Percentiles rank a stretch among this genome's conserved stretches.
These are phyloP conservation scores for Platysteira castanea DNA, from an alignment of 2,113 vertebrate species.

Conservation along the genomic window DNA sequence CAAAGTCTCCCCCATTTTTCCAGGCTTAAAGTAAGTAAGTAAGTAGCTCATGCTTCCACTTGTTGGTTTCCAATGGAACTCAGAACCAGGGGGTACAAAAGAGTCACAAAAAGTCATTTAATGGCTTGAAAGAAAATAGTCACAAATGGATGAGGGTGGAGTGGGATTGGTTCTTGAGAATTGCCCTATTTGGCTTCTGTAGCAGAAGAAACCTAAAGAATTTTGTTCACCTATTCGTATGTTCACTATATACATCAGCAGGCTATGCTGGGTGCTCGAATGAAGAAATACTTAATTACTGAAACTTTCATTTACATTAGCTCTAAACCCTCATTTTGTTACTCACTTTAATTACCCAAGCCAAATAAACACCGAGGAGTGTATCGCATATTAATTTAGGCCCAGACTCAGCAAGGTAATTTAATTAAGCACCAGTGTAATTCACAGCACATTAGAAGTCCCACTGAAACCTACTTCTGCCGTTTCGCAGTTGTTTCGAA, in stretches of 20 bases:
- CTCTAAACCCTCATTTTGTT: not conserved
- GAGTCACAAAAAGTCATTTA: not conserved
- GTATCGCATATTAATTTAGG: not conserved
- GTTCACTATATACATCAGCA: not conserved
- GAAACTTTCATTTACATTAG: not conserved
- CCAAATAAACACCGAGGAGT: not conserved
- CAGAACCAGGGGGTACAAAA: not conserved
- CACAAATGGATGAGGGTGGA: not conserved
- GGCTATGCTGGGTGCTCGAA: not conserved
- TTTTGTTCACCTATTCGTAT: not conserved
- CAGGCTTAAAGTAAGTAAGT: not conserved
- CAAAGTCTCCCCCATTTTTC: not conserved
- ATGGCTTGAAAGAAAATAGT: not conserved
- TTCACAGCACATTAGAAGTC: constrained; percentile 19
- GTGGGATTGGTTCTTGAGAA: not conserved
- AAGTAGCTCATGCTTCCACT: not conserved
- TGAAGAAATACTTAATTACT: not conserved
- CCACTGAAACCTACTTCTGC: not conserved
- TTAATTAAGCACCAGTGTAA: not conserved
- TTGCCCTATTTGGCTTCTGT: not conserved
- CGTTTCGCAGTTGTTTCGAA: not conserved
- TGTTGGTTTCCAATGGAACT: not conserved
- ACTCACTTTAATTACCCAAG: not conserved
- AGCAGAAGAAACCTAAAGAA: not conserved
- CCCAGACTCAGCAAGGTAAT: not conserved